A percentile compares a stretch with the other conserved stretches of the same genome.
These are phyloP conservation scores for Parapsyche elsis DNA, from an alignment of 1,140 invertebrate genomes.

Conservation along the genomic window DNA sequence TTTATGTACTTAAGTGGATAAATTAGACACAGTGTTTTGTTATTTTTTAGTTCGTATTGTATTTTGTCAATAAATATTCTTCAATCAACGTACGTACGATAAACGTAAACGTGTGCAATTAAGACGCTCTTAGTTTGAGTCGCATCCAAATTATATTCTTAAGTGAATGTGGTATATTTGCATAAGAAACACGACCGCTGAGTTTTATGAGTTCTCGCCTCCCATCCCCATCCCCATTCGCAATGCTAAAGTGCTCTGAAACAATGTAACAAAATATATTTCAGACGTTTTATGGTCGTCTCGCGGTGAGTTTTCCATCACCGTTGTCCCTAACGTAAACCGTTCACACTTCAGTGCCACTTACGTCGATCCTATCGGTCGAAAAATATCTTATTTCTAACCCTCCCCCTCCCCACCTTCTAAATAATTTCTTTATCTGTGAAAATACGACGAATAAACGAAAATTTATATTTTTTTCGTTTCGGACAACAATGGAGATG, in stretches of 20 bases:
- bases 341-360: constrained; percentile 30
- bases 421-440: constrained; percentile 7
- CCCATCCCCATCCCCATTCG: background rate
- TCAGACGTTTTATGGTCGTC: constrained; percentile 29
- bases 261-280: constrained; percentile 38
- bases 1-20: no score
- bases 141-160: constrained; percentile 19
- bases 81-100: background rate
- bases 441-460: background rate
- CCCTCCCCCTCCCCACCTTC: background rate
- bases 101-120: constrained; percentile 1
- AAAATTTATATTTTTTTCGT: background rate
- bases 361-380: constrained; percentile 21
- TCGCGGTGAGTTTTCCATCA: constrained; percentile 32
- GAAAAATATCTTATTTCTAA: constrained; percentile 30
- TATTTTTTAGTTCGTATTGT: no score
- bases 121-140: background rate
- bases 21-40: no score
- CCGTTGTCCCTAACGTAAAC: constrained; percentile 7
- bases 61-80: no score
- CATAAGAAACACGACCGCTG: constrained; percentile 25
- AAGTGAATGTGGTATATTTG: constrained; percentile 22
- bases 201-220: background rate
- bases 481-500: no score
- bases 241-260: constrained; percentile 20